Evolutionary conservation across 2,888 invertebrate species (phyloP), one percentile per base, ranked within the genome.

Genomic region (Oeneis ivallda): DNA sequence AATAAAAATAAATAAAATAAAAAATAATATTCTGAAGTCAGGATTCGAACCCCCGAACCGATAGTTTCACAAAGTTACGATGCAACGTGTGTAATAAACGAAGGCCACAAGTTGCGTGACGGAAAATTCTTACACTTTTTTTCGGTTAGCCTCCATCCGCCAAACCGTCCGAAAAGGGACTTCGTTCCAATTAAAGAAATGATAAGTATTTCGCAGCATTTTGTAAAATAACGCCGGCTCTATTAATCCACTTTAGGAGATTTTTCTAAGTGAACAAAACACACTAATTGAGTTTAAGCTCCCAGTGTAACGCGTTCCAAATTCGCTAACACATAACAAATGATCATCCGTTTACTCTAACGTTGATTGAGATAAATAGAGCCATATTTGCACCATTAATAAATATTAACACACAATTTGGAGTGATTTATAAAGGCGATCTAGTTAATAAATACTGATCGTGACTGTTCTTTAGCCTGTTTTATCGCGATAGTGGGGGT

Each of bases 401-500:
- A 84, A 82, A 80, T 82, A 82, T 81, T 82, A 75, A 74, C 73
- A 72, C 72, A 71, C 68, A 70, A 74, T 74, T 80, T 74, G 80
- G 78, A 69, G 70, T 71, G 71, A 72, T 74, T 72, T 74, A 74
- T 70, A 70, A 69, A 62, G 57, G 69, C 72, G 65, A 76, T 80
- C 76, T 79, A 75, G 78, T 79, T 85, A 85, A 88, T 88, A 89
- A 86, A 87, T 84, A 80, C 78, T 71, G 74, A 77, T 87, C 89
- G 89, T 89, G 89, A 89, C 86, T 75, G 67, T 71, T 76, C 75
- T 75, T 77, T 75, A 74, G 85, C 78, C 76, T 76, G 75, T 79
- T 78, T 56, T 79, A 83, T 83, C 82, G 80, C 82, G 83, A 82
- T 68, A 72, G 68, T 66, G 71, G 70, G 72, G 72, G 70, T 70